phyloP scores from a whole-genome alignment of 2,113 vertebrate genomes.

The Xenopus borealis region DNA sequence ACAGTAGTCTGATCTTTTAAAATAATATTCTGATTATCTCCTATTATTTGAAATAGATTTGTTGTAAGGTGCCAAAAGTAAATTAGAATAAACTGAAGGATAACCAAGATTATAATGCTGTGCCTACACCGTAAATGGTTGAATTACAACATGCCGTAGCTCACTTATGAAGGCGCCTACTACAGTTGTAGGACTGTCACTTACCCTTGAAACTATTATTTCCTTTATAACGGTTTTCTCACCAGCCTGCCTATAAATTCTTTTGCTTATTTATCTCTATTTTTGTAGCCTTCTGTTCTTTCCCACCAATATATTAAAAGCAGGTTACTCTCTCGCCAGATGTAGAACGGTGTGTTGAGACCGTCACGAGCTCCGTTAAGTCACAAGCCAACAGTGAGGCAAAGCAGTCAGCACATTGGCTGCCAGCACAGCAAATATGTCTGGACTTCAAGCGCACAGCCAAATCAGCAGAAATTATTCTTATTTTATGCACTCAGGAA shows the following conservation, averaged over 20 bases:
- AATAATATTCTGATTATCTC: too few species aligned
- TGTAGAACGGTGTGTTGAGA: constrained; percentile 46
- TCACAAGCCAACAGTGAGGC: constrained; percentile 36
- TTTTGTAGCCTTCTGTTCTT: constrained; percentile 35
- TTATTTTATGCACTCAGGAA: background rate
- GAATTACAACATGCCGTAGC: too few species aligned
- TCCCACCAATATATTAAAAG: constrained; percentile 21
- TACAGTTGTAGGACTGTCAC: background rate
- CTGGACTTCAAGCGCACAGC: constrained; percentile 36
- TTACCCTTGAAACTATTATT: background rate
- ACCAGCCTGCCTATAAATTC: background rate
- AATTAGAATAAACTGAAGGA: too few species aligned
- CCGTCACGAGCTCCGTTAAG: constrained; percentile 41
- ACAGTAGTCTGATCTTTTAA: too few species aligned
- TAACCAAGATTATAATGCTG: too few species aligned
- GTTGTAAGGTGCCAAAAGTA: too few species aligned
- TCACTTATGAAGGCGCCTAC: too few species aligned
- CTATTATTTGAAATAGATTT: too few species aligned
- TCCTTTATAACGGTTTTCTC: constrained; percentile 1
- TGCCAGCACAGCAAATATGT: constrained; percentile 51
- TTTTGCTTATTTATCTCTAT: constrained; percentile 45
- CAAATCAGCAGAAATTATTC: background rate
- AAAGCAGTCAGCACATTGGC: constrained; percentile 48
- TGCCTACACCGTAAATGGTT: too few species aligned
- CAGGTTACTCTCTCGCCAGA: constrained; percentile 55